Evolutionary conservation across 2,113 vertebrate species (phyloP).

Genomic region (Struthio camelus): DNA sequence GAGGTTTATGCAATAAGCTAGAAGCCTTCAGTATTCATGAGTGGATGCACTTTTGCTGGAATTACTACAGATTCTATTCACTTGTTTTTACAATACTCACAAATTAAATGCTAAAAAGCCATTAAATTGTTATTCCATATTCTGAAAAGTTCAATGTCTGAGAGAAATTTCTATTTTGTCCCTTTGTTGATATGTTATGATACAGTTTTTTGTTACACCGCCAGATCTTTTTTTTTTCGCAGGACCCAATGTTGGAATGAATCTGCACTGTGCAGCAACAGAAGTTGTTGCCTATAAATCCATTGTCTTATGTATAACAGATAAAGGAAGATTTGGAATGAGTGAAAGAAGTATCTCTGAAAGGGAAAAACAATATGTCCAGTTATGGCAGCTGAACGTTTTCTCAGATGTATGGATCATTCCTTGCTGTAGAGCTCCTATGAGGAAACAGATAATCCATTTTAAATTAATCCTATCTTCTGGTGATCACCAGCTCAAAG

Average conservation of each 20-base stretch:
- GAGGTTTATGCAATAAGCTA: background rate
- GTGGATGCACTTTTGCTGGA: background rate
- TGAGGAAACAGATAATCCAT: background rate
- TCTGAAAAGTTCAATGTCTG: background rate
- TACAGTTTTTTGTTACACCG: background rate
- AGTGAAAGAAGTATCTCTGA: background rate
- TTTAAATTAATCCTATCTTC: background rate
- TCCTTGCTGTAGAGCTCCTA: background rate
- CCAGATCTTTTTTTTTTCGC: accelerated
- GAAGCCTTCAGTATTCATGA: background rate
- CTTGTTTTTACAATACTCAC: background rate
- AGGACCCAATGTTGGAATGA: background rate
- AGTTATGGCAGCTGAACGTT: accelerated
- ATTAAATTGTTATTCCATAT: background rate
- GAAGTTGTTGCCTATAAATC: background rate
- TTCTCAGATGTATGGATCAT: background rate
- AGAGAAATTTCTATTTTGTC: background rate
- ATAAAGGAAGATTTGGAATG: background rate
- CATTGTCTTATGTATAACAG: background rate
- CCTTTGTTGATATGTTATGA: background rate
- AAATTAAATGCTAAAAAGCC: background rate
- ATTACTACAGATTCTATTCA: background rate
- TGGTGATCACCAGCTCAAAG: background rate
- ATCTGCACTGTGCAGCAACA: background rate
- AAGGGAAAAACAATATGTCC: background rate